Evolutionary conservation across 2,113 vertebrate species (phyloP).

Genomic region (Okapia johnstoni): DNA sequence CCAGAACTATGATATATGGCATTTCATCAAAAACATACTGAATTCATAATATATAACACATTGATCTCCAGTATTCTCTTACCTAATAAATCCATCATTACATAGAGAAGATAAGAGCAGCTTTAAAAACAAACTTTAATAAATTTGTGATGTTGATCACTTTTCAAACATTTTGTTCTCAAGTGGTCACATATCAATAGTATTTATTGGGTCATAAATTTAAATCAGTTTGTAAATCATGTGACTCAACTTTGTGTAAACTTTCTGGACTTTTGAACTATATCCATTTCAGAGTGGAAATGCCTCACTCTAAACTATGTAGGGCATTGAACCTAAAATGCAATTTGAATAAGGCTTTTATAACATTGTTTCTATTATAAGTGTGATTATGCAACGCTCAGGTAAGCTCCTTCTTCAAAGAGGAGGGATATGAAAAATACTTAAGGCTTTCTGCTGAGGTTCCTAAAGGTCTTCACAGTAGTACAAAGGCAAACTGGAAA

Average conservation of each 20-base stretch:
- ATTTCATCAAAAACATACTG: constrained; percentile 48
- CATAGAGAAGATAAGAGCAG: not conserved
- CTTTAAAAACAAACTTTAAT: constrained; percentile 18
- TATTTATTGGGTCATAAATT: constrained; percentile 3
- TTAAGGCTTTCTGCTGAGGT: not conserved
- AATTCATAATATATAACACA: constrained; percentile 11
- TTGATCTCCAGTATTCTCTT: constrained; percentile 21
- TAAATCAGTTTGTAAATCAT: not conserved
- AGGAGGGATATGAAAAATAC: not conserved
- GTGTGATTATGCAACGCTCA: not conserved
- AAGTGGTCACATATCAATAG: not conserved
- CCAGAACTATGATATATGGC: not conserved
- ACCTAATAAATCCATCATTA: constrained; percentile 37
- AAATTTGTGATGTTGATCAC: constrained; percentile 17
- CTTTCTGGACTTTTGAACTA: not conserved
- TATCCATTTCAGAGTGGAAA: not conserved
- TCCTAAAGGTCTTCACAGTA: not conserved
- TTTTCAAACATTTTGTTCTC: constrained; percentile 8
- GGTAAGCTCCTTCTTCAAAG: not conserved
- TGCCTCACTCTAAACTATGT: not conserved
- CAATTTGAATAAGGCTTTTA: not conserved
- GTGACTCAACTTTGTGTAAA: not conserved
- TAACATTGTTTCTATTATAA: not conserved
- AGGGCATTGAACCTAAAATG: not conserved
- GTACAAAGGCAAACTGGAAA: not conserved